Evolutionary conservation across 2,113 vertebrate species (phyloP).

Genomic region (Datnioides undecimradiatus): DNA sequence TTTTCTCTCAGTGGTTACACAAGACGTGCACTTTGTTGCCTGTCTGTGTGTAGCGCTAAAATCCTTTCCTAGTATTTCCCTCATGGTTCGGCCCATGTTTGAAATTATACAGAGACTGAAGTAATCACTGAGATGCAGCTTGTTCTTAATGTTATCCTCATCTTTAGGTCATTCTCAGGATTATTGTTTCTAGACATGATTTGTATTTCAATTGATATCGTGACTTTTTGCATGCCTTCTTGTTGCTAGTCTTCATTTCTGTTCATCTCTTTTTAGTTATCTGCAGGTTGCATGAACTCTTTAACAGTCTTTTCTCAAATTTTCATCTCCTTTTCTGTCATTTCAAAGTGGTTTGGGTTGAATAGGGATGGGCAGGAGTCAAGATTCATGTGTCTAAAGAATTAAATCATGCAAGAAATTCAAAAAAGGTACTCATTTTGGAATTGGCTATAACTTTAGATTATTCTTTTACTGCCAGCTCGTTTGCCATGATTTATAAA

Average conservation of each 20-base stretch:
- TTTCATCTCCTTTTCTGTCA: constrained; percentile 38
- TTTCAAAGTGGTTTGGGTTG: constrained; percentile 47
- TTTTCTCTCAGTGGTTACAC: constrained; percentile 46
- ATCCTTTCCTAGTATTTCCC: constrained; percentile 9
- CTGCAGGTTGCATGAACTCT: constrained; percentile 54
- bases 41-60: constrained; percentile 30
- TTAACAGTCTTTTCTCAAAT: constrained; percentile 27
- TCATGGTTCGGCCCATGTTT: not conserved
- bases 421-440: not conserved
- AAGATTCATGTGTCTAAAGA: not conserved
- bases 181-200: constrained; percentile 3
- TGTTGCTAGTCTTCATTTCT: constrained; percentile 17
- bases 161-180: not conserved
- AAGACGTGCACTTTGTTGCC: constrained; percentile 30
- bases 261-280: constrained; percentile 26
- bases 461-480: not conserved
- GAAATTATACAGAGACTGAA: not conserved
- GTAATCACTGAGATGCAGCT: not conserved
- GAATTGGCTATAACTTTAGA: not conserved
- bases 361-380: constrained; percentile 35
- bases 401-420: not conserved
- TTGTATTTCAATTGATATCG: not conserved
- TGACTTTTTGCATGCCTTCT: constrained; percentile 51
- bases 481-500: constrained; percentile 20
- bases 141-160: not conserved